Conservation (phyloP, 2,113 vertebrate genomes). For the Pelmatolapia mariae region DNA sequence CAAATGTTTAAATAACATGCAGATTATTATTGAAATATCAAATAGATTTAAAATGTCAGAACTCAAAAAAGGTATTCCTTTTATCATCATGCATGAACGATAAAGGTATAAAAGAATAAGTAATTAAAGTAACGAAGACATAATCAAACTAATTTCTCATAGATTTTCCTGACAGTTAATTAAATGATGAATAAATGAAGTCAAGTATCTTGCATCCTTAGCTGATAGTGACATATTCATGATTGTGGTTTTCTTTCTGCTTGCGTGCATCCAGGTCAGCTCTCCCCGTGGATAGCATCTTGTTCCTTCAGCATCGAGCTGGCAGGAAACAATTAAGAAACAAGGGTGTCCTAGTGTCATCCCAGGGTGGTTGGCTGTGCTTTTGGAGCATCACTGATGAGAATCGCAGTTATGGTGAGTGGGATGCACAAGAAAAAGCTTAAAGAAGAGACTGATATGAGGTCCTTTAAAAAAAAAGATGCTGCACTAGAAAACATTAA, state of each 20-base stretch:
- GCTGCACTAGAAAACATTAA: background rate
- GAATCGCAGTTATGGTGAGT: constrained; percentile 1
- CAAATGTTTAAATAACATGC: background rate
- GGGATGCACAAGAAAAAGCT: background rate
- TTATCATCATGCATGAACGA: background rate
- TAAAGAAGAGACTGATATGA: background rate
- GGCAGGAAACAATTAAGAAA: constrained; percentile 1
- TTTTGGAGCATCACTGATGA: constrained; percentile 43
- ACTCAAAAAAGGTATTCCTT: background rate
- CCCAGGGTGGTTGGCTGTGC: constrained; percentile 24
- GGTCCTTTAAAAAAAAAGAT: background rate
- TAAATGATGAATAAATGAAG: background rate
- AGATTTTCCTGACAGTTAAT: background rate
- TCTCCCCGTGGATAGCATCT: constrained; percentile 31
- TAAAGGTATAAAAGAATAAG: background rate
- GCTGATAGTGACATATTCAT: background rate
- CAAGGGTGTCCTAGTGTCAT: constrained; percentile 28
- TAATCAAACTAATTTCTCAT: background rate
- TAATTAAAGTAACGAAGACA: background rate
- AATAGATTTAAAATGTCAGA: background rate
- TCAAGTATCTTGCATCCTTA: background rate
- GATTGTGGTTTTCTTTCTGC: background rate
- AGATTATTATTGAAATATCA: background rate
- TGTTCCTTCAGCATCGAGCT: constrained; percentile 50
- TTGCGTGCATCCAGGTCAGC: background rate